phyloP scores from a whole-genome alignment of 2,888 invertebrate species.

The Mantis religiosa region DNA sequence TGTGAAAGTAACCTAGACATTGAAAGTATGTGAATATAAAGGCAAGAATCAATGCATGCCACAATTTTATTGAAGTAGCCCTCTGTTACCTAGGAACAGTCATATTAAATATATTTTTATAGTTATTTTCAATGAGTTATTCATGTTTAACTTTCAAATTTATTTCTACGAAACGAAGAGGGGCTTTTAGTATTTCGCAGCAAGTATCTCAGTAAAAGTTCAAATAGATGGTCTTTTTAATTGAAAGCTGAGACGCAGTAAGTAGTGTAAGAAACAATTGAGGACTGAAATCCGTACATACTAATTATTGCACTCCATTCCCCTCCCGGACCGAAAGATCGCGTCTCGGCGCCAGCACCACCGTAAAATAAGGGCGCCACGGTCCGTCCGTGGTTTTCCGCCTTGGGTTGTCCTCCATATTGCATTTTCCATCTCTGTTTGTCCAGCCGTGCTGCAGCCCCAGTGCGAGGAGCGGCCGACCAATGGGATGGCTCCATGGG shows the following conservation, averaged over 20 bases:
- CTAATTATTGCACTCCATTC: not conserved
- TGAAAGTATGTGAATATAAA: no score
- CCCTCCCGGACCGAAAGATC: not conserved
- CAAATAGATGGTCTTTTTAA: not conserved
- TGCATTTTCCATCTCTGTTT: constrained; percentile 18
- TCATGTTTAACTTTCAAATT: no score
- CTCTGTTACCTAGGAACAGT: no score
- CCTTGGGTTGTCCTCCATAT: constrained; percentile 3
- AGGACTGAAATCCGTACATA: not conserved
- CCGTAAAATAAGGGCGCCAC: not conserved
- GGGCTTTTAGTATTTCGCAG: not conserved
- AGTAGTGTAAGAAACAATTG: not conserved
- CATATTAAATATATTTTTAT: no score
- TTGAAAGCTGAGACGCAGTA: not conserved
- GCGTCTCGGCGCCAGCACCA: not conserved
- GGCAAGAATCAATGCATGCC: no score
- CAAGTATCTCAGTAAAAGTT: not conserved
- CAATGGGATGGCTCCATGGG: constrained; percentile 51
- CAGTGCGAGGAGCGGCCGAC: constrained; percentile 36
- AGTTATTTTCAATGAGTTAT: no score
- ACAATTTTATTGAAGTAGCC: no score
- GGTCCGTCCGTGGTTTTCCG: not conserved
- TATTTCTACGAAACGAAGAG: not conserved
- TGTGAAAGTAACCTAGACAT: no score
- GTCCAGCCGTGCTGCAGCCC: constrained; percentile 33